These are phyloP conservation scores for Trypoxylon attenuatum DNA, from an alignment of 2,888 invertebrate species.

Conservation along the genomic window DNA sequence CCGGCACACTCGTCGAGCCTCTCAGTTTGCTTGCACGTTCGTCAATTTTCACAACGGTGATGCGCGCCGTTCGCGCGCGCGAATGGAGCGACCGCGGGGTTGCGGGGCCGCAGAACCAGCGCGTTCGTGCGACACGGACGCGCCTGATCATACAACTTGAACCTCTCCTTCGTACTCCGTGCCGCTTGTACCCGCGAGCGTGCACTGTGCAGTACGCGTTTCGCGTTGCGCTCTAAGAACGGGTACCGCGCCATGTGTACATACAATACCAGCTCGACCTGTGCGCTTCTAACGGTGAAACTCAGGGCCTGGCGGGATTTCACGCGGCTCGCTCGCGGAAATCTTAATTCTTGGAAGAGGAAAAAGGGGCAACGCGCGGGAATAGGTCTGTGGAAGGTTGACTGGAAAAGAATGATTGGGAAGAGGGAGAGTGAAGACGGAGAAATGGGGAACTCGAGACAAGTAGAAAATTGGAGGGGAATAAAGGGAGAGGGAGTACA, in stretches of 20 bases:
- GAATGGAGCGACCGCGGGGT: slow-evolving; percentile 20
- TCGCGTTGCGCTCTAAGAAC: too few species aligned
- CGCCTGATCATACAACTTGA: slow-evolving; percentile 52
- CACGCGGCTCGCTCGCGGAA: slow-evolving; percentile 48
- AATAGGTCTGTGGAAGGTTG: neutral
- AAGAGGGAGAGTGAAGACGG: neutral
- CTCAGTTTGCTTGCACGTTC: slow-evolving; percentile 25
- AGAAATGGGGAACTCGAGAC: neutral
- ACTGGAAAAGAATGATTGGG: neutral
- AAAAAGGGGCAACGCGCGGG: neutral
- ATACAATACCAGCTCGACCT: slow-evolving; percentile 45
- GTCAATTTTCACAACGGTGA: slow-evolving; percentile 18
- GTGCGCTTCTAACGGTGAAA: slow-evolving; percentile 55
- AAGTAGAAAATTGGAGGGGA: too few species aligned
- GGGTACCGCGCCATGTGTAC: slow-evolving; percentile 31
- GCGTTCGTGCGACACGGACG: slow-evolving; percentile 34
- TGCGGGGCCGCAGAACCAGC: slow-evolving; percentile 25
- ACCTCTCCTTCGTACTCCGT: slow-evolving; percentile 19
- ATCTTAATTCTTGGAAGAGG: slow-evolving; percentile 57
- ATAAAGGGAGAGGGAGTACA: too few species aligned
- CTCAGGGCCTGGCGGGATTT: slow-evolving; percentile 41
- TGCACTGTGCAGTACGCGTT: slow-evolving; percentile 41
- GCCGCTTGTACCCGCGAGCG: slow-evolving; percentile 46
- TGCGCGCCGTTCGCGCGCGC: slow-evolving; percentile 13
- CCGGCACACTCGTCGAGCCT: neutral